Evolutionary conservation across 2,797 vertebrate genomes (phyloP).

Genomic region (Serranus cabrilla): DNA sequence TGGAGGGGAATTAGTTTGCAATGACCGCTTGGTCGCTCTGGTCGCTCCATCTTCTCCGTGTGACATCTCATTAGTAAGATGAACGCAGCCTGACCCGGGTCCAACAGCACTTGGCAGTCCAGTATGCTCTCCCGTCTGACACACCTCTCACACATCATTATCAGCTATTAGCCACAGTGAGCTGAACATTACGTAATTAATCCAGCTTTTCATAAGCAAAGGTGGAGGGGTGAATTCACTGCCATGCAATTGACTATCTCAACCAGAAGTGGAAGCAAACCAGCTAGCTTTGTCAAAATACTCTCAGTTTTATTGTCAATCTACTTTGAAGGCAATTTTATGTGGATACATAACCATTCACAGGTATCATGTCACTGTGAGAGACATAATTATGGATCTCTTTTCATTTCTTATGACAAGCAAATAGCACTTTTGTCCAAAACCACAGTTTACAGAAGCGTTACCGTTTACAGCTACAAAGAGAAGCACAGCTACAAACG

Average conservation of each 20-base stretch:
- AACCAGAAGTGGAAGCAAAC: conserved; percentile 22
- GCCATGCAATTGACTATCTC: conserved; percentile 18
- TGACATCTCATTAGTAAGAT: conserved; percentile 88
- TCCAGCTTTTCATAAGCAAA: conserved; percentile 79
- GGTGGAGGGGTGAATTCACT: conserved; percentile 31
- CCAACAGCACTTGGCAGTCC: conserved; percentile 84
- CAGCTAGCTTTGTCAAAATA: background rate
- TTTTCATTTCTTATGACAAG: conserved; percentile 4
- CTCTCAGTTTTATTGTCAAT: background rate
- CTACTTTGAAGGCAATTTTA: background rate
- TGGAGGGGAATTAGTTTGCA: conserved; percentile 77
- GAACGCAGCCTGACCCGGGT: conserved; percentile 81
- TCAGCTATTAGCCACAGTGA: conserved; percentile 85
- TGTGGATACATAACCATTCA: background rate
- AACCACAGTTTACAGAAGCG: background rate
- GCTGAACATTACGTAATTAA: conserved; percentile 81
- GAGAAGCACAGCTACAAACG: conserved; percentile 11
- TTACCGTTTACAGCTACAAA: background rate
- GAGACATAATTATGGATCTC: background rate
- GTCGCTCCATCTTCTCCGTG: conserved; percentile 80
- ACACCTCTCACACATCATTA: conserved; percentile 87
- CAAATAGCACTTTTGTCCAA: background rate
- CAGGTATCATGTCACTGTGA: background rate
- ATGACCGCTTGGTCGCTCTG: conserved; percentile 76
- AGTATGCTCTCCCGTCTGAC: conserved; percentile 73